Evolutionary conservation across 2,888 invertebrate species (phyloP), one percentile per base, ranked within the genome.

Genomic region (Xanthia icteritia): DNA sequence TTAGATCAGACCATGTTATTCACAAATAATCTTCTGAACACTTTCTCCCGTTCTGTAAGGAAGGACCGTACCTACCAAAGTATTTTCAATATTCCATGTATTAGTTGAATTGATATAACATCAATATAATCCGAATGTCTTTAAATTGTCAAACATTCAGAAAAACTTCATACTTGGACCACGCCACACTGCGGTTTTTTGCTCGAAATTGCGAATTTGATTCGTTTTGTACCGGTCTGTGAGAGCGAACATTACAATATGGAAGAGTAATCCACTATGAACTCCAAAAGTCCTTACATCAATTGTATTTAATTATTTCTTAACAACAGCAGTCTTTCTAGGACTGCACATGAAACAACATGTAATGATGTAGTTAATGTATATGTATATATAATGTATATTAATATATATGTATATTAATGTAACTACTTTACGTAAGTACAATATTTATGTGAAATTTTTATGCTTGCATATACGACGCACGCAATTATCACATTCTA

Each of bases 131-230:
- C 9, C 0, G 20, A 31, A 54, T n/a, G 1, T 31, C 31, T 31
- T n/a, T n/a, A 2, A 31, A 31, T 13, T 42, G 4, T 6, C 1
- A 51, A 42, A 36, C 61, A 45, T 5, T n/a, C 6, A 3, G 0
- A 27, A 56, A 58, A 31, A 1, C n/a, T 69, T 51, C 27, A 15
- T 15, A 78, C 82, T 87, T 89, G 83, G 73, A 85, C 89, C 88
- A 86, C 58, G 73, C 80, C 36, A 67, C 78, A 76, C 65, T 86
- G 87, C 78, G 86, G 86, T 85, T 87, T 83, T 81, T 71, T 85
- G 86, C 85, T 80, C 83, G 85, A 88, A 89, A 89, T 90, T 88
- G 85, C 77, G 87, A 78, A 85, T 89, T 89, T 89, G 90, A 90
- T 90, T 89, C 78, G 86, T 89, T 89, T 87, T 87, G 79, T 82